Percentiles rank a stretch among this genome's conserved stretches.
These are phyloP conservation scores for Oncorhynchus mykiss DNA, from an alignment of 2,113 vertebrate genomes.

Conservation along the genomic window DNA sequence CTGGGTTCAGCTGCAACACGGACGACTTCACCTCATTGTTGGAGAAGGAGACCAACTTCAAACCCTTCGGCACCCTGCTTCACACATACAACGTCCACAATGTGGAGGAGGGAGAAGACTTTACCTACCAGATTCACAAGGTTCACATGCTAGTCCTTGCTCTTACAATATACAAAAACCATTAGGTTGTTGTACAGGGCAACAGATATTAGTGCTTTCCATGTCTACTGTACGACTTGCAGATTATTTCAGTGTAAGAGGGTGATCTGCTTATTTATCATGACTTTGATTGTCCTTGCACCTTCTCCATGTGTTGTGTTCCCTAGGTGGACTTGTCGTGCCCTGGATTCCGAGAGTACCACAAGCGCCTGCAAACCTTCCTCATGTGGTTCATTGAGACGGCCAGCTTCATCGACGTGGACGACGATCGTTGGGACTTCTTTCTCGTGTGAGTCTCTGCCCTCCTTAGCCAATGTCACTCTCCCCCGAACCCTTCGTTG, in stretches of 20 bases:
- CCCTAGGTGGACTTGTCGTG: conserved; percentile 90
- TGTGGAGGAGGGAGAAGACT: conserved; percentile 86
- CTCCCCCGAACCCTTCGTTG: conserved; percentile 73
- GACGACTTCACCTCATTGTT: conserved; percentile 92
- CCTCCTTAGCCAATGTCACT: conserved; percentile 84
- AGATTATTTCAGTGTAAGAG: neutral
- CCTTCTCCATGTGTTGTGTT: neutral
- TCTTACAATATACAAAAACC: neutral
- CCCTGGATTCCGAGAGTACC: conserved; percentile 95
- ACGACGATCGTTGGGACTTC: conserved; percentile 99
- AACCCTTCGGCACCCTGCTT: conserved; percentile 88
- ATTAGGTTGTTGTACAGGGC: neutral
- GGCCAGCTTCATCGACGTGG: conserved; percentile 97
- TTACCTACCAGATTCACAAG: conserved; percentile 93
- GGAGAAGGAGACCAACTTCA: conserved; percentile 96
- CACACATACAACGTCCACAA: conserved; percentile 89
- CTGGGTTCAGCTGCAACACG: conserved; percentile 88
- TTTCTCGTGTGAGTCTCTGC: conserved; percentile 93
- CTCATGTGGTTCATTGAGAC: conserved; percentile 99
- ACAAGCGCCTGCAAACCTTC: conserved; percentile 97
- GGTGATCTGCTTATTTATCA: neutral
- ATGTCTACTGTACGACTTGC: neutral
- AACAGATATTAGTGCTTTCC: neutral
- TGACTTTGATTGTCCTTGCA: neutral
- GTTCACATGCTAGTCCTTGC: conserved; percentile 65